Conservation (phyloP, 92 coral and sea anemone genomes). For the Ricordea florida region DNA sequence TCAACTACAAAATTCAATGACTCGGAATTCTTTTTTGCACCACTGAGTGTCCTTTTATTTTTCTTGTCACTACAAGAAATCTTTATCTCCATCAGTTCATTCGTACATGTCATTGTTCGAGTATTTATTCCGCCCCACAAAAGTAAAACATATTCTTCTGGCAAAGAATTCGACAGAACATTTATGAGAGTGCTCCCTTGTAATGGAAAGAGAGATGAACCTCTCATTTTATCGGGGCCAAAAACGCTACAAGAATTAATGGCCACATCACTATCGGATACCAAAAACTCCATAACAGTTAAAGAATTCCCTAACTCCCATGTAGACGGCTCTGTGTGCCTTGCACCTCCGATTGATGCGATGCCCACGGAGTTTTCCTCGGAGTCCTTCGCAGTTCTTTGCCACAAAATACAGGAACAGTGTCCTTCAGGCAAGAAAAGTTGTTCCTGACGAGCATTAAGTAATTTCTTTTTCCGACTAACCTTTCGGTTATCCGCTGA, state of each 20-base stretch:
- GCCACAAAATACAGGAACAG: slow-evolving; percentile 13
- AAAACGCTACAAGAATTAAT: not conserved
- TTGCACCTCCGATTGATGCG: slow-evolving; percentile 3
- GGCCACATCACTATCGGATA: slow-evolving; percentile 5
- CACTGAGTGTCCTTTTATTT: not conserved
- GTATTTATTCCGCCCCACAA: slow-evolving; percentile 26
- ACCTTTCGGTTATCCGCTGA: slow-evolving; percentile 23
- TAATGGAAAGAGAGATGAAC: slow-evolving; percentile 20
- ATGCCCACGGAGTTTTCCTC: slow-evolving; percentile 4
- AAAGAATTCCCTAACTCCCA: slow-evolving; percentile 16
- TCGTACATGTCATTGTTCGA: slow-evolving; percentile 5
- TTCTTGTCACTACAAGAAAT: not conserved
- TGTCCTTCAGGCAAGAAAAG: slow-evolving; percentile 24
- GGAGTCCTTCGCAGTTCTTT: not conserved
- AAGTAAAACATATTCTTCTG: not conserved
- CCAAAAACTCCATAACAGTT: not conserved
- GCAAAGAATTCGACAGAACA: too few relatives aligned
- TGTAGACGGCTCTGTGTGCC: slow-evolving; percentile 28
- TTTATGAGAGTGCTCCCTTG: slow-evolving; percentile 38
- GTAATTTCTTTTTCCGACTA: slow-evolving; percentile 14
- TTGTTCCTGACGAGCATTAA: slow-evolving; percentile 17
- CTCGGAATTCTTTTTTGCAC: not conserved
- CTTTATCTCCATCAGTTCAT: slow-evolving; percentile 2
- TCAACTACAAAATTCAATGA: slow-evolving; percentile 3
- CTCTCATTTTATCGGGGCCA: slow-evolving; percentile 1